These are phyloP conservation scores for Sebastes kiyomatsui DNA, from an alignment of 2,797 vertebrate species.

Conservation along the genomic window DNA sequence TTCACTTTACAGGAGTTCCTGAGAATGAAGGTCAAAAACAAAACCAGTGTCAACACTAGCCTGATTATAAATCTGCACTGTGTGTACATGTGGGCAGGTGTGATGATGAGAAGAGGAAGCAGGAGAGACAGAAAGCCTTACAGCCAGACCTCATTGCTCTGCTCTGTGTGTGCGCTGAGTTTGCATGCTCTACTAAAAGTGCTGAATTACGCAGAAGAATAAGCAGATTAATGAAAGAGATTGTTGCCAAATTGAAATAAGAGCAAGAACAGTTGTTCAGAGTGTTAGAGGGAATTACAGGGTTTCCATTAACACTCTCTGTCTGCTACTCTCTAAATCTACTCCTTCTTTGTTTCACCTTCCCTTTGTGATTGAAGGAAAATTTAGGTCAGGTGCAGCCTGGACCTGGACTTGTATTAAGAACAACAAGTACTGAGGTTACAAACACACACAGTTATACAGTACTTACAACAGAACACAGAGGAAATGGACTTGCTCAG, in stretches of 20 bases:
- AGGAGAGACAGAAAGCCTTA: constrained; percentile 33
- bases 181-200: constrained; percentile 44
- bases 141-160: constrained; percentile 41
- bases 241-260: constrained; percentile 38
- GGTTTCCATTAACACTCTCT: constrained; percentile 7
- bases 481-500: constrained; percentile 98
- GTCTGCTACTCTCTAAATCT: constrained; percentile 12
- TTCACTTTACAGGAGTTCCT: constrained; percentile 92
- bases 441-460: constrained; percentile 41
- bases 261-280: constrained; percentile 14
- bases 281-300: constrained; percentile 30
- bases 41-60: constrained; percentile 27
- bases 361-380: not conserved
- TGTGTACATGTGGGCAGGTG: constrained; percentile 53
- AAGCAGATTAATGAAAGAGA: constrained; percentile 53
- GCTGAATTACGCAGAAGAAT: constrained; percentile 41
- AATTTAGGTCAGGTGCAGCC: constrained; percentile 11
- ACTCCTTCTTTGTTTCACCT: not conserved
- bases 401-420: not conserved
- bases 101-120: constrained; percentile 35
- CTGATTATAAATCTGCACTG: not conserved
- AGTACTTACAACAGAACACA: constrained; percentile 99
- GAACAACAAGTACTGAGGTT: constrained; percentile 8
- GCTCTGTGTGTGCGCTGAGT: constrained; percentile 31
- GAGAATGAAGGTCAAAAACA: constrained; percentile 24